A percentile compares a stretch with the other conserved stretches of the same genome.
Conservation (phyloP, 2,113 vertebrate species). For the Crotophaga sulcirostris region DNA sequence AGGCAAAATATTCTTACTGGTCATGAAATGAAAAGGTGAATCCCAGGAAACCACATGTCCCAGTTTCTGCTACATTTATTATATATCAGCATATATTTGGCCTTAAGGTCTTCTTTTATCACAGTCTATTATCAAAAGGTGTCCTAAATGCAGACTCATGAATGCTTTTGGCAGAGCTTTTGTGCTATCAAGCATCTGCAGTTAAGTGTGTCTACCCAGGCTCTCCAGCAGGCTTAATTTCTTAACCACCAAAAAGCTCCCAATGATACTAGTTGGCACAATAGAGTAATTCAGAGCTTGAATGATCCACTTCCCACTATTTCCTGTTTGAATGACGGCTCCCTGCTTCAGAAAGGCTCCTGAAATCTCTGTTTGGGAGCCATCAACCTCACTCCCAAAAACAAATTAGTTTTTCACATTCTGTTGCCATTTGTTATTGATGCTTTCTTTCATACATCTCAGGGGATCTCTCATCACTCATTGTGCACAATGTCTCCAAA, state of each 20-base stretch:
- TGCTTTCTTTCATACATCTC: not conserved
- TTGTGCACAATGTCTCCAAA: constrained; percentile 15
- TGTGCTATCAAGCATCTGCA: not conserved
- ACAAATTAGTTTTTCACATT: not conserved
- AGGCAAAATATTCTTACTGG: not conserved
- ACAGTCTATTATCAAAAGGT: not conserved
- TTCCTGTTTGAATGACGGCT: not conserved
- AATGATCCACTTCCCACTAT: not conserved
- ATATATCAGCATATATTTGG: not conserved
- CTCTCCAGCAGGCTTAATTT: not conserved
- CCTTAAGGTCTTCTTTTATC: not conserved
- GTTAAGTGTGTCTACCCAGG: not conserved
- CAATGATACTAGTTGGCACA: not conserved
- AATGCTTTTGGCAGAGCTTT: not conserved
- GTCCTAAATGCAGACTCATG: not conserved
- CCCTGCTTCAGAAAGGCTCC: not conserved
- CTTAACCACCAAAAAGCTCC: not conserved
- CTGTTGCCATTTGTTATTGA: constrained; percentile 16
- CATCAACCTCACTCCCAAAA: not conserved
- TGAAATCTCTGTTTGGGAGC: constrained; percentile 6
- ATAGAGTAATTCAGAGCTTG: not conserved
- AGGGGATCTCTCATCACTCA: not conserved
- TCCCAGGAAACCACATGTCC: not conserved
- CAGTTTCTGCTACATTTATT: not conserved
- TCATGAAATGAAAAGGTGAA: not conserved